phyloP scores from a whole-genome alignment of 2,888 invertebrate genomes.

The Lepidochitona cinerea region DNA sequence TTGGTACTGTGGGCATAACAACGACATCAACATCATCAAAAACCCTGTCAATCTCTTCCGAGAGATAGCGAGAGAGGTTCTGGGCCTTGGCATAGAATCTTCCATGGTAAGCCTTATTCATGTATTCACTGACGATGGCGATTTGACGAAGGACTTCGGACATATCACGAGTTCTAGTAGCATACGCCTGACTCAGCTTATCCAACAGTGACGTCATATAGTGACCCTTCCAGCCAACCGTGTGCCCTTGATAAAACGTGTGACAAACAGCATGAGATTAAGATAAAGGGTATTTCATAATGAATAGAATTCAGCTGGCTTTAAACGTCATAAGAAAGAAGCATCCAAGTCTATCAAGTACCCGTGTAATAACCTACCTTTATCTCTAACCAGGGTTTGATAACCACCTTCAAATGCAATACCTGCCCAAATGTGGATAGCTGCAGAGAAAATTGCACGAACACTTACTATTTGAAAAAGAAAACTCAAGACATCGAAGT shows the following conservation, averaged over 20 bases:
- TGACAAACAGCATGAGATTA: no score
- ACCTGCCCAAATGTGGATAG: not conserved
- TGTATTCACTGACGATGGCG: not conserved
- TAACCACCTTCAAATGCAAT: not conserved
- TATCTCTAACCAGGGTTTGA: not conserved
- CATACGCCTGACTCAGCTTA: not conserved
- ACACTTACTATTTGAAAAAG: no score
- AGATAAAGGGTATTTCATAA: no score
- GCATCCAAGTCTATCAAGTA: no score
- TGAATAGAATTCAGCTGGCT: no score
- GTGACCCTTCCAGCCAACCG: not conserved
- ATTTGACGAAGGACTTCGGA: not conserved
- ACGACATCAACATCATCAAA: slow-evolving; percentile 48
- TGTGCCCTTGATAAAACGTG: no score
- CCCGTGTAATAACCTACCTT: not conserved
- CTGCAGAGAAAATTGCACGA: not conserved
- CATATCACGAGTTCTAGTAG: not conserved
- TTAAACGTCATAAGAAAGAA: no score
- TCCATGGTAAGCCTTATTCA: slow-evolving; percentile 28
- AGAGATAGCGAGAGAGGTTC: slow-evolving; percentile 34
- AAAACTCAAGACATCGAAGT: no score
- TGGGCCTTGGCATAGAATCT: slow-evolving; percentile 42
- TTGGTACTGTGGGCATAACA: slow-evolving; percentile 52
- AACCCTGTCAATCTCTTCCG: slow-evolving; percentile 38
- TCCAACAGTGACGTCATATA: not conserved